A percentile compares a stretch with the other conserved stretches of the same genome.
Conservation (phyloP, 2,113 vertebrate genomes). For the Siniperca knerii region DNA sequence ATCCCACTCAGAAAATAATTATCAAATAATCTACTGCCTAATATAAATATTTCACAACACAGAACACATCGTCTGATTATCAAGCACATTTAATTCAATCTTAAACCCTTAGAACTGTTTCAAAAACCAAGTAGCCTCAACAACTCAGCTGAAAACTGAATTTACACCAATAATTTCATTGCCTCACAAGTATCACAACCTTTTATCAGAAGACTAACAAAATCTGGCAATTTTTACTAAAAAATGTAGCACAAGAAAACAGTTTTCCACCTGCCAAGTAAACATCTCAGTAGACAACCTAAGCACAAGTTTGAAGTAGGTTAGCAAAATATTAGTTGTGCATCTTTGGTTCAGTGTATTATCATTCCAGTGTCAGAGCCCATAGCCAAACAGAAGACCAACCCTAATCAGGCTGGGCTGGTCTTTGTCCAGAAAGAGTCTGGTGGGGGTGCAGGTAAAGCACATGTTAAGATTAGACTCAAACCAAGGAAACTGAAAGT, state of each 20-base stretch:
- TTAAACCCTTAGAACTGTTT: background rate
- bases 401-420: background rate
- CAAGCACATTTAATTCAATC: background rate
- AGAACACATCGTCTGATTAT: background rate
- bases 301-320: background rate
- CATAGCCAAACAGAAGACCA: background rate
- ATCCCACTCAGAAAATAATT: background rate
- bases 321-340: background rate
- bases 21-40: background rate
- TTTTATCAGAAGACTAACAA: background rate
- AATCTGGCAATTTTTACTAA: background rate
- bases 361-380: background rate
- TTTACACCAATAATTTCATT: background rate
- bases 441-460: too few relatives aligned
- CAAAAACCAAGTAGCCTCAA: background rate
- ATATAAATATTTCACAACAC: constrained; percentile 14
- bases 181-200: background rate
- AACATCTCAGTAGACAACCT: background rate
- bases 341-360: background rate
- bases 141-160: background rate
- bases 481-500: background rate
- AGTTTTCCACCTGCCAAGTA: background rate
- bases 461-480: too few relatives aligned
- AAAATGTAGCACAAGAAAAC: background rate
- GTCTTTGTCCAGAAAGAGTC: background rate